Conservation (phyloP, 2,888 invertebrate genomes). For the Acrocyrtus sp. region DNA sequence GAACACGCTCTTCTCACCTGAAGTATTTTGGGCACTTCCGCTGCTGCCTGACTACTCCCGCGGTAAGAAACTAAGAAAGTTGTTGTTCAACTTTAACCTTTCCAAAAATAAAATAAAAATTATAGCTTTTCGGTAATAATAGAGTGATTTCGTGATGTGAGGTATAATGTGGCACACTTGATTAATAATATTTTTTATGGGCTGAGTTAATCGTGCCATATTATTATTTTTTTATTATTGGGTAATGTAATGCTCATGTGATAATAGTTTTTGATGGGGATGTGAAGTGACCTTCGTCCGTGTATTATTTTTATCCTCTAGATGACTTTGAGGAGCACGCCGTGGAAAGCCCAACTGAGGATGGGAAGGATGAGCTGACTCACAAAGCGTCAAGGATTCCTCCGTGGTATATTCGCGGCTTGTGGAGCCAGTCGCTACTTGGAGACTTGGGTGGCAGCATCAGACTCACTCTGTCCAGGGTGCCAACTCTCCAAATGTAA, state of each 20-base stretch:
- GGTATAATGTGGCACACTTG: no score
- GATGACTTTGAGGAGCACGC: constrained; percentile 42
- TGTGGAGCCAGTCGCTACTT: constrained; percentile 64
- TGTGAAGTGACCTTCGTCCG: constrained; percentile 17
- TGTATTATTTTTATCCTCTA: constrained; percentile 24
- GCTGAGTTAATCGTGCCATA: no score
- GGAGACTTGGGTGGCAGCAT: constrained; percentile 64
- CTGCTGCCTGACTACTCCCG: constrained; percentile 63
- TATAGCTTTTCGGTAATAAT: not conserved
- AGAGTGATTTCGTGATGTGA: no score
- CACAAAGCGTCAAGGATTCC: constrained; percentile 61
- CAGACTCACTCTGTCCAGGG: constrained; percentile 62
- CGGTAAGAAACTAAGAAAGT: constrained; percentile 43
- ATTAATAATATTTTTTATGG: no score
- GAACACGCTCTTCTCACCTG: constrained; percentile 63
- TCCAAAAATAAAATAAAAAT: not conserved
- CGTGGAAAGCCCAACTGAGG: constrained; percentile 37
- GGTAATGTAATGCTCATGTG: no score
- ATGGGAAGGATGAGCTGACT: constrained; percentile 44
- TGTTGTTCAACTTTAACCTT: not conserved
- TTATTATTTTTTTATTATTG: no score
- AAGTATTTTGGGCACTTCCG: constrained; percentile 64
- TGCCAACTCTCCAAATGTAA: constrained; percentile 57
- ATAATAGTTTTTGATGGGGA: no score
- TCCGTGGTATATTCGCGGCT: constrained; percentile 63